A percentile compares a stretch with the other conserved stretches of the same genome.
Evolutionary conservation across 2,888 invertebrate species (phyloP).

Genomic region (Pterostichus niger): DNA sequence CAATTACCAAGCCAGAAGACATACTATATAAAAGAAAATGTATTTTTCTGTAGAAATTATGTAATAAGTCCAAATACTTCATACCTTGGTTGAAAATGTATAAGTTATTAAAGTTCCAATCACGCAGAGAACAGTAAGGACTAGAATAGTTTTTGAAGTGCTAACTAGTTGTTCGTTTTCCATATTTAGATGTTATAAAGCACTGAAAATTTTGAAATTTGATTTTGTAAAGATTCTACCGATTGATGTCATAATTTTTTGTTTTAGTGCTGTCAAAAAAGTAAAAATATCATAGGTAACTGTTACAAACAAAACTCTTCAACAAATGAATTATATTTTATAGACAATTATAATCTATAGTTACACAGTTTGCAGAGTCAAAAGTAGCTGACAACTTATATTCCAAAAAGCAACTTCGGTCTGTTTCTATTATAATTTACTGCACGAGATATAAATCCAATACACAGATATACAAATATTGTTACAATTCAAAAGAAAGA

Average conservation of each 20-base stretch:
- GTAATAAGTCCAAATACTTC: not conserved
- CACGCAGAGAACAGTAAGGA: constrained; percentile 5
- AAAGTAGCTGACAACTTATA: too few relatives aligned
- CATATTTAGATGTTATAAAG: not conserved
- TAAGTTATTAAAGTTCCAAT: constrained; percentile 29
- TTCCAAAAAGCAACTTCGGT: too few relatives aligned
- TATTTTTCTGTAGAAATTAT: not conserved
- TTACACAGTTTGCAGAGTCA: too few relatives aligned
- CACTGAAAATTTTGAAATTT: constrained; percentile 22
- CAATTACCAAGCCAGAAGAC: constrained; percentile 33
- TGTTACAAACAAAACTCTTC: too few relatives aligned
- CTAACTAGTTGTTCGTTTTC: not conserved
- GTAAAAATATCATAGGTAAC: not conserved
- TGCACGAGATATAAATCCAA: too few relatives aligned
- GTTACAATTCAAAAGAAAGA: too few relatives aligned
- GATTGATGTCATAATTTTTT: constrained; percentile 14
- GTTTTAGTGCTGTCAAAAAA: constrained; percentile 19
- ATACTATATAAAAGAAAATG: constrained; percentile 2
- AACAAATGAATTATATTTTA: too few relatives aligned
- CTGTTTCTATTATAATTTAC: too few relatives aligned
- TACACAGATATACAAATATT: too few relatives aligned
- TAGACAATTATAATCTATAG: too few relatives aligned
- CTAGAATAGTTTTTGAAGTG: constrained; percentile 10
- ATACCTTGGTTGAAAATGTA: constrained; percentile 32
- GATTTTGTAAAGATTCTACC: not conserved